These are phyloP conservation scores for Rhagologus leucostigma DNA, from an alignment of 2,113 vertebrate species.

Conservation along the genomic window DNA sequence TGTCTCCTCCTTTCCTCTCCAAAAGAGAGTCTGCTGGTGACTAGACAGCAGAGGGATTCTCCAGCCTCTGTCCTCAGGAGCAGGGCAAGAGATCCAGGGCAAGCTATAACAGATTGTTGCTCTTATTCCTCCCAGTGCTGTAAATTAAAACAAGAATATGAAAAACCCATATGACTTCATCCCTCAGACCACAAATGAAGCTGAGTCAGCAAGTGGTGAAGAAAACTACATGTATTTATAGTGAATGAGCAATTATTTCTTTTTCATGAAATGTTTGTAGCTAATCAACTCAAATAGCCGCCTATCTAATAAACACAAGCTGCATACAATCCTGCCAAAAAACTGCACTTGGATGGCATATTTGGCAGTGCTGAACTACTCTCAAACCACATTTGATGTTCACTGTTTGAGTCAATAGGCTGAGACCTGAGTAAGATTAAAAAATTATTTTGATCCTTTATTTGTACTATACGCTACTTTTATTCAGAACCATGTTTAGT, in stretches of 20 bases:
- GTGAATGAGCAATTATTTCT: slow-evolving; percentile 27
- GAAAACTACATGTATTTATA: slow-evolving; percentile 43
- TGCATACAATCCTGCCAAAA: slow-evolving; percentile 2
- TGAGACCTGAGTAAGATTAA: background rate
- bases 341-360: background rate
- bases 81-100: background rate
- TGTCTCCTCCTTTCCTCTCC: background rate
- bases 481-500: background rate
- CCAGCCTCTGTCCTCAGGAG: background rate
- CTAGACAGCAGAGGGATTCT: background rate
- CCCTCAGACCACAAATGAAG: slow-evolving; percentile 45
- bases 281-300: slow-evolving; percentile 45
- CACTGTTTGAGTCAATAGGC: background rate
- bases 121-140: background rate
- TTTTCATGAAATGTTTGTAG: slow-evolving; percentile 42
- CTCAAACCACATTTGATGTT: background rate
- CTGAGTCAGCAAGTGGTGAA: slow-evolving; percentile 56
- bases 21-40: background rate
- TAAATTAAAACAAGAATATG: slow-evolving; percentile 30
- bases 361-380: background rate
- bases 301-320: slow-evolving; percentile 42
- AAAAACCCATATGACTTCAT: slow-evolving; percentile 9
- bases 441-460: background rate
- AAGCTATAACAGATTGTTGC: background rate
- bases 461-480: background rate